A percentile compares a stretch with the other conserved stretches of the same genome.
Evolutionary conservation across 2,888 invertebrate species (phyloP).

Genomic region (Epinotia demarniana): DNA sequence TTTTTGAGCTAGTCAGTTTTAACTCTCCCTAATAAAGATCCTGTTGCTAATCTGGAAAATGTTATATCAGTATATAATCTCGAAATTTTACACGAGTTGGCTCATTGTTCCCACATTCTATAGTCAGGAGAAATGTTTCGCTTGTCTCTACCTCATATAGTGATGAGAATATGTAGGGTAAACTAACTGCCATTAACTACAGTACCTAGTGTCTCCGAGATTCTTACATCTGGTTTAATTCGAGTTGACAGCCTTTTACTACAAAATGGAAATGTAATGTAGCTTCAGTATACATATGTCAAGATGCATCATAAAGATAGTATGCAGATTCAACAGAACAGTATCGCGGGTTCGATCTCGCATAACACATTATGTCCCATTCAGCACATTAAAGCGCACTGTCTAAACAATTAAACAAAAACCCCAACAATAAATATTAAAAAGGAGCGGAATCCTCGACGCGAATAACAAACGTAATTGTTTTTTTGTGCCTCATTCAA

Average conservation of each 20-base stretch:
- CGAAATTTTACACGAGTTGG: not conserved
- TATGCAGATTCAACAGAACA: slow-evolving; percentile 45
- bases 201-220: not conserved
- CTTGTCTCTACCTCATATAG: not conserved
- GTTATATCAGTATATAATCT: not conserved
- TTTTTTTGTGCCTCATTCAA: slow-evolving; percentile 80
- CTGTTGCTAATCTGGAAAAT: not conserved
- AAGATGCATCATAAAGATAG: slow-evolving; percentile 42
- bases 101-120: not conserved
- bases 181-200: not conserved
- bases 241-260: slow-evolving; percentile 25
- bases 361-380: slow-evolving; percentile 51
- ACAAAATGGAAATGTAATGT: slow-evolving; percentile 33
- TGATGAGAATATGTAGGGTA: not conserved
- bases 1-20: not conserved
- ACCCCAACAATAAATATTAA: slow-evolving; percentile 66
- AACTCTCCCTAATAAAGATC: not conserved
- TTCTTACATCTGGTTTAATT: slow-evolving; percentile 34
- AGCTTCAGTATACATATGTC: slow-evolving; percentile 17
- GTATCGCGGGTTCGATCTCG: slow-evolving; percentile 61
- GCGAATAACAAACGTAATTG: slow-evolving; percentile 83
- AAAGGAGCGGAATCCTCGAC: slow-evolving; percentile 70
- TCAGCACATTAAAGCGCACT: slow-evolving; percentile 54
- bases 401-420: slow-evolving; percentile 69
- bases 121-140: not conserved